Evolutionary conservation across 2,888 invertebrate genomes (phyloP).

Genomic region (Eupithecia abbreviata): DNA sequence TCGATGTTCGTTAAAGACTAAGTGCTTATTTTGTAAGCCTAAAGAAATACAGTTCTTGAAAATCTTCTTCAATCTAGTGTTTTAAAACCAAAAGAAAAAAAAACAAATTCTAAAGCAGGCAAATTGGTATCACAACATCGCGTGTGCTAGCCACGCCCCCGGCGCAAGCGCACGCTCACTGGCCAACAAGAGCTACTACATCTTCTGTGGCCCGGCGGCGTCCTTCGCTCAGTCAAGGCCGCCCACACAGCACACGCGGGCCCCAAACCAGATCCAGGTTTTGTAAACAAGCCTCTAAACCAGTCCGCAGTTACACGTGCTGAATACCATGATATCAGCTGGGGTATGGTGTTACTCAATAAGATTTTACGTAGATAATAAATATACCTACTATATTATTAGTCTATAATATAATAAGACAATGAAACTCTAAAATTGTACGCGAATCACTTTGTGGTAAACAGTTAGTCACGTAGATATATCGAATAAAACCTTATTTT

Average conservation of each 20-base stretch:
- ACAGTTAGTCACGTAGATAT: not conserved
- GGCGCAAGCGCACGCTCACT: constrained; percentile 56
- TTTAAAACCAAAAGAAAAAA: constrained; percentile 35
- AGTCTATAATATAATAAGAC: not conserved
- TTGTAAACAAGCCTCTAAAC: constrained; percentile 63
- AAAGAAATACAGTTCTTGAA: too few species aligned
- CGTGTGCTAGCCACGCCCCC: constrained; percentile 65
- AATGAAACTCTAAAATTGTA: not conserved
- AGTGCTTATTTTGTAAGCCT: too few species aligned
- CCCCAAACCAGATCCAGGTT: constrained; percentile 62
- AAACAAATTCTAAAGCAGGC: constrained; percentile 17
- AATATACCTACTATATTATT: not conserved
- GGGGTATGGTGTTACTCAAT: constrained; percentile 15
- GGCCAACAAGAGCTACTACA: constrained; percentile 46
- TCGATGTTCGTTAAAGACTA: too few species aligned
- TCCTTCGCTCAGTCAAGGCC: constrained; percentile 79
- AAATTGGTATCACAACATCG: constrained; percentile 46
- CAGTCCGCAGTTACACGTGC: constrained; percentile 48
- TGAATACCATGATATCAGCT: constrained; percentile 16
- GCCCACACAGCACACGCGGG: constrained; percentile 64
- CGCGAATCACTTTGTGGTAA: not conserved
- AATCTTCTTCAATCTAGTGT: too few species aligned
- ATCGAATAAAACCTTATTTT: not conserved
- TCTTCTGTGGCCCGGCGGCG: constrained; percentile 44
- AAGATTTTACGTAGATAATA: not conserved